phyloP scores from a whole-genome alignment of 2,113 vertebrate genomes.

The Natator depressus region DNA sequence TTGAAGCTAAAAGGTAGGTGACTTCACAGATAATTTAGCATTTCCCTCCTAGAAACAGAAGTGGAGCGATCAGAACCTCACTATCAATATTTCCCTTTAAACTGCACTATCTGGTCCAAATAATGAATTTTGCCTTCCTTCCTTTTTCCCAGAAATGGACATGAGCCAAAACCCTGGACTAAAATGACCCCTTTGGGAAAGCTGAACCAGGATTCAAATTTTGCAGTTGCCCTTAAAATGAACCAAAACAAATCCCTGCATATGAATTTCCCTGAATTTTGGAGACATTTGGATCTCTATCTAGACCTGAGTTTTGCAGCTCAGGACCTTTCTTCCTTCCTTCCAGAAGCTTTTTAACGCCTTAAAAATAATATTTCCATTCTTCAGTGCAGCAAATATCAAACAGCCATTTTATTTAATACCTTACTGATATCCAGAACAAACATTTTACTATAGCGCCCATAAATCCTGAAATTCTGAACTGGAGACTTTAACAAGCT shows the following conservation, averaged over 20 bases:
- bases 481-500: neutral
- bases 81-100: neutral
- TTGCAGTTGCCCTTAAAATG: neutral
- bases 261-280: neutral
- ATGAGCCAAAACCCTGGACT: neutral
- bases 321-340: neutral
- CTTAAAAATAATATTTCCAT: neutral
- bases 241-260: neutral
- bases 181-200: neutral
- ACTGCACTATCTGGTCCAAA: neutral
- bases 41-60: neutral
- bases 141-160: neutral
- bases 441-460: neutral
- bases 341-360: neutral
- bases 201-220: neutral
- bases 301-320: neutral
- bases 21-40: neutral
- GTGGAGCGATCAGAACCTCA: neutral
- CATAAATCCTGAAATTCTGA: neutral
- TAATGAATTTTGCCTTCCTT: neutral
- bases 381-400: neutral
- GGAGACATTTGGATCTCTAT: neutral
- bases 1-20: neutral
- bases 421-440: rapidly evolving
- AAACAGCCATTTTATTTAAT: neutral